A percentile compares a stretch with the other conserved stretches of the same genome.
Conservation (phyloP, 2,888 invertebrate species). For the Drosophila putrida region DNA sequence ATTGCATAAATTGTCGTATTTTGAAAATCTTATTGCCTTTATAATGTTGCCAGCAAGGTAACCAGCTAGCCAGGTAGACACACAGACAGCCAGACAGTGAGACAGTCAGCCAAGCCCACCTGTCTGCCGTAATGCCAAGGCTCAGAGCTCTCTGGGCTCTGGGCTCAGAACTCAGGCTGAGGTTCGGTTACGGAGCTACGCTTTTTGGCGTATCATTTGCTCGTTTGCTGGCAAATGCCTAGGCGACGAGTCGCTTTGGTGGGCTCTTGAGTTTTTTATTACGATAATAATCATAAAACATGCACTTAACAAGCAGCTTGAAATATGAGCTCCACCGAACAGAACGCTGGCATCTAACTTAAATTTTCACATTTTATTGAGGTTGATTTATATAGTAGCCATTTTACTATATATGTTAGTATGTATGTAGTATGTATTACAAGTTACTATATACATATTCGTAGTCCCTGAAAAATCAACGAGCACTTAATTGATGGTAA, state of each 20-base stretch:
- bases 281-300: slow-evolving; percentile 81
- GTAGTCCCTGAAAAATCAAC: slow-evolving; percentile 49
- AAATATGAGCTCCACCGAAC: slow-evolving; percentile 68
- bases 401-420: neutral
- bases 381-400: slow-evolving; percentile 63
- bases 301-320: slow-evolving; percentile 82
- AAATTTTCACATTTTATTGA: slow-evolving; percentile 77
- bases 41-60: slow-evolving; percentile 66
- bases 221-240: slow-evolving; percentile 63
- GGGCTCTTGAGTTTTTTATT: slow-evolving; percentile 67
- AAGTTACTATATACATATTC: neutral
- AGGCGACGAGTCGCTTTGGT: slow-evolving; percentile 42
- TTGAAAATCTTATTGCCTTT: slow-evolving; percentile 82
- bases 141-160: slow-evolving; percentile 18
- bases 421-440: neutral
- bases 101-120: slow-evolving; percentile 30
- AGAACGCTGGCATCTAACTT: slow-evolving; percentile 60
- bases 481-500: slow-evolving; percentile 70
- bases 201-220: slow-evolving; percentile 67
- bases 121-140: slow-evolving; percentile 37
- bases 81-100: slow-evolving; percentile 15
- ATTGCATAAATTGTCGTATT: slow-evolving; percentile 83
- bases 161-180: neutral
- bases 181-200: slow-evolving; percentile 25
- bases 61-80: slow-evolving; percentile 16